Evolutionary conservation across 2,888 invertebrate genomes (phyloP).

Genomic region (Desoria tigrina): DNA sequence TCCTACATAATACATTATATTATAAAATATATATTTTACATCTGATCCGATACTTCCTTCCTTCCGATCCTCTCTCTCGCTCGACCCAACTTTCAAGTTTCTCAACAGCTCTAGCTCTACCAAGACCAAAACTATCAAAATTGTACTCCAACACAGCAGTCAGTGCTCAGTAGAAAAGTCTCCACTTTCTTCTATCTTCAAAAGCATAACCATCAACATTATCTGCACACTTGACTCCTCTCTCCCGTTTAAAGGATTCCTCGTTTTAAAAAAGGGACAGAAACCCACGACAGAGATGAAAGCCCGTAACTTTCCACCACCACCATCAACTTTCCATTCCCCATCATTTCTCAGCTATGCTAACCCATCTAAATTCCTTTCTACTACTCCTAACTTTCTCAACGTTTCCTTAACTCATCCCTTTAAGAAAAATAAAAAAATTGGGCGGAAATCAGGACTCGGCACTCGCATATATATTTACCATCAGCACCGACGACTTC

Average conservation of each 20-base stretch:
- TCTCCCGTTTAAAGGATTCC: neutral
- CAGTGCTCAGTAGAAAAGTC: too few species aligned
- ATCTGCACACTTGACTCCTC: slow-evolving; percentile 7
- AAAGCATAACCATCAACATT: slow-evolving; percentile 9
- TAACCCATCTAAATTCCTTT: slow-evolving; percentile 21
- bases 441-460: too few species aligned
- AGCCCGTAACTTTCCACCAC: neutral
- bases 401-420: neutral
- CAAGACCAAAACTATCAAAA: neutral
- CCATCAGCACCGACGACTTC: too few species aligned
- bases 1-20: neutral
- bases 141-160: too few species aligned
- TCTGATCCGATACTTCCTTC: slow-evolving; percentile 9
- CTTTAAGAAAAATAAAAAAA: too few species aligned
- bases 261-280: neutral
- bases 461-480: too few species aligned
- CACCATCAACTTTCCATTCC: slow-evolving; percentile 6
- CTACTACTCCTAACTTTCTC: slow-evolving; percentile 21
- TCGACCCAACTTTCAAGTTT: too few species aligned
- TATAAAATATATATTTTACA: too few species aligned
- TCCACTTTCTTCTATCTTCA: neutral
- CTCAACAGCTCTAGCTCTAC: too few species aligned
- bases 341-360: slow-evolving; percentile 12
- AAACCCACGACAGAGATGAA: too few species aligned
- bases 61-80: neutral